Percentiles rank a stretch among this genome's conserved stretches.
Evolutionary conservation across 2,113 vertebrate species (phyloP).

Genomic region (Campylorhamphus procurvoides): DNA sequence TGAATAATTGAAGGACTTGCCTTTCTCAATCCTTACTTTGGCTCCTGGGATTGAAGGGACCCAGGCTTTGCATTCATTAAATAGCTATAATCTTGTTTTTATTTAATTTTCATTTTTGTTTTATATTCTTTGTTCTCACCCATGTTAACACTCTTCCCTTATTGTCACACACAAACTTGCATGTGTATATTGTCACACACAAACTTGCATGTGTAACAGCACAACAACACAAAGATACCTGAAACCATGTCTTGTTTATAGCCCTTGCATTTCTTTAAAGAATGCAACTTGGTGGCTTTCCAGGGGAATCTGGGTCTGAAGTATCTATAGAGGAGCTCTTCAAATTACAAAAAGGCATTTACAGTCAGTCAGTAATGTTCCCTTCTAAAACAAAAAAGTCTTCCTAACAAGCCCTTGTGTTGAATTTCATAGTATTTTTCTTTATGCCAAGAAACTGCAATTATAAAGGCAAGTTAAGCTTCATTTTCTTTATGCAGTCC

Average conservation of each 20-base stretch:
- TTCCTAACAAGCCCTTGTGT: not conserved
- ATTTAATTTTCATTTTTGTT: slow-evolving; percentile 64
- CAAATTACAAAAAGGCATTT: not conserved
- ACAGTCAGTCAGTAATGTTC: not conserved
- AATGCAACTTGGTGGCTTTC: not conserved
- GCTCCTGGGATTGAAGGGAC: slow-evolving; percentile 37
- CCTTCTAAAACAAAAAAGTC: not conserved
- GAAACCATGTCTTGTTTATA: not conserved
- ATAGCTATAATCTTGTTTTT: slow-evolving; percentile 38
- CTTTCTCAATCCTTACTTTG: slow-evolving; percentile 24
- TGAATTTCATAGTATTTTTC: not conserved
- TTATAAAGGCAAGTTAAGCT: not conserved
- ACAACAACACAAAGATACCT: not conserved
- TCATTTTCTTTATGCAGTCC: not conserved
- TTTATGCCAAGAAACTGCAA: not conserved
- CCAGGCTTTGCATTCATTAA: slow-evolving; percentile 32
- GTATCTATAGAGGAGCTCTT: not conserved
- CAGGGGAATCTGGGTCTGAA: not conserved
- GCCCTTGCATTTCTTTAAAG: not conserved
- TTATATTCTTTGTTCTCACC: not conserved
- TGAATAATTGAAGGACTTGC: slow-evolving; percentile 69
- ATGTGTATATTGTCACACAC: not conserved
- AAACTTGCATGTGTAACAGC: not conserved
- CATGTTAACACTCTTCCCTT: not conserved
- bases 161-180: not conserved